These are phyloP conservation scores for Temnothorax longispinosus DNA, from an alignment of 1,140 invertebrate species.

Conservation along the genomic window DNA sequence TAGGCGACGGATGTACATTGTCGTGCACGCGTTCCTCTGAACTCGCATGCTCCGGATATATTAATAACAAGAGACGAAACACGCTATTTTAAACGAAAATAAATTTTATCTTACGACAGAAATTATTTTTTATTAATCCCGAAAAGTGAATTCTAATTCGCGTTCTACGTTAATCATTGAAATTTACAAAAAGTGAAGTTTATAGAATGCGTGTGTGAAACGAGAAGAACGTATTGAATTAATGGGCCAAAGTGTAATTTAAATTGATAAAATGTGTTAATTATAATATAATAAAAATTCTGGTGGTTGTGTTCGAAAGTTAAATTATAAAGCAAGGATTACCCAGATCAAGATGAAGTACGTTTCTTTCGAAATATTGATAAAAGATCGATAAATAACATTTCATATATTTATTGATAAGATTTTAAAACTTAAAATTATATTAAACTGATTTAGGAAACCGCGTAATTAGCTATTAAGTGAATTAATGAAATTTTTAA, in stretches of 20 bases:
- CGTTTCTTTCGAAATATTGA: background rate
- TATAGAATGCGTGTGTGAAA: background rate
- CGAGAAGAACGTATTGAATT: background rate
- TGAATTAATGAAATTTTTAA: background rate
- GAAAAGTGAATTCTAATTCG: background rate
- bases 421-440: background rate
- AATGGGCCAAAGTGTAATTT: background rate
- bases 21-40: constrained; percentile 1
- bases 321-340: background rate
- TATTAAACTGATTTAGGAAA: background rate
- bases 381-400: background rate
- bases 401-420: background rate
- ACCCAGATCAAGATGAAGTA: background rate
- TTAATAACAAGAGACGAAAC: constrained; percentile 33
- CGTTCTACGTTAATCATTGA: background rate
- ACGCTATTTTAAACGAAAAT: background rate
- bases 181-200: constrained; percentile 7
- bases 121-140: background rate
- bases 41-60: constrained; percentile 16
- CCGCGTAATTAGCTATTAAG: background rate
- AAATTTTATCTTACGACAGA: background rate
- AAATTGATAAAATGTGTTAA: constrained; percentile 17
- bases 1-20: constrained; percentile 62
- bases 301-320: background rate
- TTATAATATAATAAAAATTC: background rate